These are phyloP conservation scores for Hapalemur alaotrensis DNA, from an alignment of 2,797 vertebrate genomes.

Conservation along the genomic window DNA sequence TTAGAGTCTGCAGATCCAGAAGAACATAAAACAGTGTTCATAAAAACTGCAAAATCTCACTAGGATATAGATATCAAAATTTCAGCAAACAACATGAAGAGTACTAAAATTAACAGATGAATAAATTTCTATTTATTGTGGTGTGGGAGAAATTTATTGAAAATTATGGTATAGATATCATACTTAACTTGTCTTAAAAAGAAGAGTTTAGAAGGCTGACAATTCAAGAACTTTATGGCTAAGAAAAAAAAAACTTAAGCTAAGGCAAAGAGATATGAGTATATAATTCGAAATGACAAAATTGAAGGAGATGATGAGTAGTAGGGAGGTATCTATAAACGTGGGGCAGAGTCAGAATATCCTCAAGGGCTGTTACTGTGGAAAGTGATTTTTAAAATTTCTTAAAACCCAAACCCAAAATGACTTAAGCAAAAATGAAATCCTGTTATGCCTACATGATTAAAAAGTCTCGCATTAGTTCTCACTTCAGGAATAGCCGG, in stretches of 20 bases:
- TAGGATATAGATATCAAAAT: not conserved
- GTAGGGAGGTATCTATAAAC: not conserved
- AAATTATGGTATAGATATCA: not conserved
- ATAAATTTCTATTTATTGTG: not conserved
- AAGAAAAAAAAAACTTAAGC: not conserved
- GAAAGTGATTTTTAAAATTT: not conserved
- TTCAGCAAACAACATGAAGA: not conserved
- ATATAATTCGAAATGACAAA: not conserved
- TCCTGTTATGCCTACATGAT: not conserved
- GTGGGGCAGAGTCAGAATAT: not conserved
- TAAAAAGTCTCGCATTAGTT: not conserved
- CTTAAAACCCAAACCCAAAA: not conserved
- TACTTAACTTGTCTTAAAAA: not conserved
- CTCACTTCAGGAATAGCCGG: not conserved
- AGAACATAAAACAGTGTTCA: not conserved
- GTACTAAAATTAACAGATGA: not conserved
- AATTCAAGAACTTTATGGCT: not conserved
- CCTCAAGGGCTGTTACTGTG: not conserved
- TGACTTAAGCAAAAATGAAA: not conserved
- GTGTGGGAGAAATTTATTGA: not conserved
- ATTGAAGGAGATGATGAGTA: not conserved
- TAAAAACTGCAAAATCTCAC: not conserved
- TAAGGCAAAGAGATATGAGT: not conserved
- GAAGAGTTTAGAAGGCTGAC: not conserved
- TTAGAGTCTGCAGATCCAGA: not conserved